phyloP scores from a whole-genome alignment of 2,888 invertebrate species.

The Harpalus rufipes region DNA sequence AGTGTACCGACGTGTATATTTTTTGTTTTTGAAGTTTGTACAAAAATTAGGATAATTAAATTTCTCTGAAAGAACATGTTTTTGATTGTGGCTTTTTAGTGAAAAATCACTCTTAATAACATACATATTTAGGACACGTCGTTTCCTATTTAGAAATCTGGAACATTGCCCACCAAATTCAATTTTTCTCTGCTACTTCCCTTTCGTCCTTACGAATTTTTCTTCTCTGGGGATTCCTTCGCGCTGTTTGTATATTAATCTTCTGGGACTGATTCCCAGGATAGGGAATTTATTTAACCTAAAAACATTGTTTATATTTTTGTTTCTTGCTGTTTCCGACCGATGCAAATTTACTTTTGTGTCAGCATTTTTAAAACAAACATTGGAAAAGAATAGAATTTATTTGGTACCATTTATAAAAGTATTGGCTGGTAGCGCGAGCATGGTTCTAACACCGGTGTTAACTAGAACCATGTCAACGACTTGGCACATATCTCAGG shows the following conservation, averaged over 20 bases:
- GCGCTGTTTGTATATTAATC: conserved; percentile 41
- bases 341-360: conserved; percentile 10
- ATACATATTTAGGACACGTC: neutral
- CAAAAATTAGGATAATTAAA: too few relatives aligned
- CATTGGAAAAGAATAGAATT: neutral
- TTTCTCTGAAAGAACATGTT: too few relatives aligned
- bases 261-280: conserved; percentile 12
- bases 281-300: conserved; percentile 18
- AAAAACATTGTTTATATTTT: conserved; percentile 39
- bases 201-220: conserved; percentile 9
- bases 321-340: conserved; percentile 15
- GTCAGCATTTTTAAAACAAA: conserved; percentile 19
- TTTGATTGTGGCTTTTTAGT: too few relatives aligned
- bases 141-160: conserved; percentile 18
- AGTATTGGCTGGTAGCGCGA: too few relatives aligned
- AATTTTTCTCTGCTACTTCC: neutral
- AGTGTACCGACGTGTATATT: too few relatives aligned
- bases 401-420: neutral
- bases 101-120: neutral
- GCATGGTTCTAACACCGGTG: too few relatives aligned
- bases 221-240: conserved; percentile 8
- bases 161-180: conserved; percentile 7
- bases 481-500: too few relatives aligned
- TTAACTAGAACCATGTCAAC: too few relatives aligned
- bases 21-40: too few relatives aligned